Evolutionary conservation across 37 sponge, comb jelly and placozoan species (phyloP).

Genomic region (Eunapius fragilis): DNA sequence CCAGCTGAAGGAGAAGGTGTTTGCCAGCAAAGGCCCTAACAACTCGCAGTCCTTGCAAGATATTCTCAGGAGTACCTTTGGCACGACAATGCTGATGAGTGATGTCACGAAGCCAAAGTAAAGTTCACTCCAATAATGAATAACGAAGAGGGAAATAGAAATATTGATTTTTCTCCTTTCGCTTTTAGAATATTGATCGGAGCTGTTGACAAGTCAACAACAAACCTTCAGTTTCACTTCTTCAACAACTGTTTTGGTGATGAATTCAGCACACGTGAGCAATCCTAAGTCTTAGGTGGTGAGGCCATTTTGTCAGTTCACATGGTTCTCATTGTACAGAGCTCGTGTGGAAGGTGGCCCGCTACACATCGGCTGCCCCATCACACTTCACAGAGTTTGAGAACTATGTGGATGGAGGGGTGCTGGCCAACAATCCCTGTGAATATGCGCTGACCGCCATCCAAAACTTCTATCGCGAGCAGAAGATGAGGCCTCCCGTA

Average conservation of each 20-base stretch:
- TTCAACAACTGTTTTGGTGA: conserved; percentile 19
- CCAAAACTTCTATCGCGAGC: conserved; percentile 39
- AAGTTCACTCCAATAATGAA: background rate
- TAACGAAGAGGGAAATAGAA: no score
- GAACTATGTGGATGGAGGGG: conserved; percentile 41
- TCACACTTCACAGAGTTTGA: conserved; percentile 26
- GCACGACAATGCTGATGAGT: conserved; percentile 35
- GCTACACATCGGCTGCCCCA: conserved; percentile 31
- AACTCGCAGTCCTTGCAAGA: conserved; percentile 41
- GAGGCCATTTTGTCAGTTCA: background rate
- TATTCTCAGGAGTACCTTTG: conserved; percentile 46
- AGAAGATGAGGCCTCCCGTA: conserved; percentile 14
- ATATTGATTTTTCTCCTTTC: background rate
- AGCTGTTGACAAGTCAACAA: conserved; percentile 8
- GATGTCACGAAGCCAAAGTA: conserved; percentile 53
- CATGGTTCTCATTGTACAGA: background rate
- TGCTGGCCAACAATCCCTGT: conserved; percentile 49
- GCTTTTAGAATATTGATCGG: background rate
- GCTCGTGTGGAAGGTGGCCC: conserved; percentile 34
- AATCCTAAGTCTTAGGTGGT: background rate
- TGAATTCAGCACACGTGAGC: conserved; percentile 3
- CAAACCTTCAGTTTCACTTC: background rate
- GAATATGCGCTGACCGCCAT: conserved; percentile 25
- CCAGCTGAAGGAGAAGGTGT: conserved; percentile 37
- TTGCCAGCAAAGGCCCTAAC: background rate